Base-by-base conservation (phyloP, 2,797 vertebrate species). In the Myotis planiceps region DNA sequence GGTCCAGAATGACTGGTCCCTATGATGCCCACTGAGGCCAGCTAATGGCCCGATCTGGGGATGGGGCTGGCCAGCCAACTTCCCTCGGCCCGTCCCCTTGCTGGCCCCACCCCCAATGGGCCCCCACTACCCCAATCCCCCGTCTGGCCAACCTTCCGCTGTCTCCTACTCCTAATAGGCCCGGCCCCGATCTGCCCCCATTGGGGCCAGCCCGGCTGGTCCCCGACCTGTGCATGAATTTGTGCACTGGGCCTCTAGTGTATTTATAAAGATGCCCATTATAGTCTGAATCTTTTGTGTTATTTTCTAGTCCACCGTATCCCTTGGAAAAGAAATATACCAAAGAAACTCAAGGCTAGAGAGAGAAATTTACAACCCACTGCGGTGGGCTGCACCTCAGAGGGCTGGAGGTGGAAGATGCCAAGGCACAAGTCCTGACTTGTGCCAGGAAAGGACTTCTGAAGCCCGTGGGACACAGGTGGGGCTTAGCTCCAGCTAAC, bases 351-450 rank as follows among this genome's bases (percentile, higher is more conserved):
- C 21, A 39, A 75, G 37, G 37, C 63, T 39, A 18, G 71, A 32
- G 75, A 65, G 51, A 74, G 42, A 83, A n/a, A 69, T 1, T 3
- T 5, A 4, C 16, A 47, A 1, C 25, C 12, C 1, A 0, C 32
- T 55, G 45, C 5, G 1, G 4, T 2, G 9, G 69, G 76, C 55
- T 65, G 39, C 29, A 32, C 3, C 51, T 32, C n/a, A 21, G 15
- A 84, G 55, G 80, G n/a, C 16, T 7, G 13, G 74, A 68, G 32
- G 27, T 1, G 32, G 47, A 58, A 25, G 19, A n/a, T 3, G 4
- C 13, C 25, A 3, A 75, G 39, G 23, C 3, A 0, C 2, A 34
- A 12, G 65, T 16, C 3, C 9, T 71, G 25, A 1, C 51, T 66
- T 9, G 39, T 63, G 47, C 32, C 49, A 9, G 23, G 42, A 53